These are phyloP conservation scores for Brachystomella parvula DNA, from an alignment of 1,140 invertebrate genomes.

Conservation along the genomic window DNA sequence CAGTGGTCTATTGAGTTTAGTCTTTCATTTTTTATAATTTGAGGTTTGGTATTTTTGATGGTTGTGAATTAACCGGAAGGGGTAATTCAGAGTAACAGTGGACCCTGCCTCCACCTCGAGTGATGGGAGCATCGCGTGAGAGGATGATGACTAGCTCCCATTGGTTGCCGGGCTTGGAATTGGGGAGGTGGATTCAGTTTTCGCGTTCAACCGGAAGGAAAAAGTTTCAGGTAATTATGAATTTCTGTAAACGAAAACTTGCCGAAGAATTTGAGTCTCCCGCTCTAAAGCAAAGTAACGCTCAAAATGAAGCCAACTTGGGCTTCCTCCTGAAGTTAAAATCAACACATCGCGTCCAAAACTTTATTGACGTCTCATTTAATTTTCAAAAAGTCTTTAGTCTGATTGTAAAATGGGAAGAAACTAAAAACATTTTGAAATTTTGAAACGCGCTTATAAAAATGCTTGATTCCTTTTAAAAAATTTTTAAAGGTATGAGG, in stretches of 20 bases:
- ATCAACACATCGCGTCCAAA: neutral
- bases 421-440: constrained; percentile 2
- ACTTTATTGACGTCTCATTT: neutral
- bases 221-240: neutral
- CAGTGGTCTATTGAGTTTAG: no score
- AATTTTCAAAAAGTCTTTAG: neutral
- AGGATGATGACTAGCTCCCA: neutral
- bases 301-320: neutral
- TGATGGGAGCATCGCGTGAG: neutral
- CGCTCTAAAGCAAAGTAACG: neutral
- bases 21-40: no score
- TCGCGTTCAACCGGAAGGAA: neutral
- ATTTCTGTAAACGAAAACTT: no score
- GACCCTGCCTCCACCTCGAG: neutral
- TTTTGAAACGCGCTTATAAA: neutral
- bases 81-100: neutral
- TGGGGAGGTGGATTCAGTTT: neutral
- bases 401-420: no score
- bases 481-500: neutral
- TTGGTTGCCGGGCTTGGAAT: neutral
- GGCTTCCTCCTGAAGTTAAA: neutral
- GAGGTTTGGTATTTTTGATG: no score
- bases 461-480: neutral
- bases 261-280: neutral
- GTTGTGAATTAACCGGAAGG: neutral